These are phyloP conservation scores for Lates japonicus DNA, from an alignment of 2,797 vertebrate species.

Conservation along the genomic window DNA sequence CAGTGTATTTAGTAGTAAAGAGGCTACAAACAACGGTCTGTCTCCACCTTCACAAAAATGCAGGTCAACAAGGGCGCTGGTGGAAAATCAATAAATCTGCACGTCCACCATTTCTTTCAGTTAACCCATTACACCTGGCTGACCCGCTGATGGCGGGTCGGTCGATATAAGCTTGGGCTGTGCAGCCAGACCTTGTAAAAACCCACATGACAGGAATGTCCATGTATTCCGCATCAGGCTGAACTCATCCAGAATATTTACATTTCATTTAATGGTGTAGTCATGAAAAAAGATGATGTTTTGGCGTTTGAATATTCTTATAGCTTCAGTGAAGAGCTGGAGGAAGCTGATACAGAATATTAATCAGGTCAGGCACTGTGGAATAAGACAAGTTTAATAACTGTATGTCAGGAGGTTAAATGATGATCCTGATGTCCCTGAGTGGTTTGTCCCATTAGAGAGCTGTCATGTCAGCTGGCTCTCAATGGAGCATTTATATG, in stretches of 20 bases:
- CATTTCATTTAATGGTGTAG: not conserved
- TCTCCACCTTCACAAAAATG: not conserved
- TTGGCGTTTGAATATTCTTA: not conserved
- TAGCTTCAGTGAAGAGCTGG: not conserved
- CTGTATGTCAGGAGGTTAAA: not conserved
- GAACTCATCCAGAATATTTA: not conserved
- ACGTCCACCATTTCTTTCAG: not conserved
- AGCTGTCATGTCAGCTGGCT: constrained; percentile 14
- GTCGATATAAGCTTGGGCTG: not conserved
- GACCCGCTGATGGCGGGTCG: not conserved
- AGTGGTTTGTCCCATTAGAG: not conserved
- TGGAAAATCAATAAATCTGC: not conserved
- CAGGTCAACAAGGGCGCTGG: not conserved
- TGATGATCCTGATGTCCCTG: not conserved
- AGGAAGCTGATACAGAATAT: not conserved
- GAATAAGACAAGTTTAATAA: not conserved
- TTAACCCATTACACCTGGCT: not conserved
- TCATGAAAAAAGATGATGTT: not conserved
- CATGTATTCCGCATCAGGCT: not conserved
- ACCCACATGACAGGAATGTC: not conserved
- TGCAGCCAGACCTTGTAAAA: not conserved
- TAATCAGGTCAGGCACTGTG: not conserved
- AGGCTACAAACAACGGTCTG: not conserved
- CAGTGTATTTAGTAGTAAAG: not conserved
- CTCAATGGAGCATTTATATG: not conserved